Conservation (phyloP, 2,888 invertebrate species). For the Tetropium fuscum region DNA sequence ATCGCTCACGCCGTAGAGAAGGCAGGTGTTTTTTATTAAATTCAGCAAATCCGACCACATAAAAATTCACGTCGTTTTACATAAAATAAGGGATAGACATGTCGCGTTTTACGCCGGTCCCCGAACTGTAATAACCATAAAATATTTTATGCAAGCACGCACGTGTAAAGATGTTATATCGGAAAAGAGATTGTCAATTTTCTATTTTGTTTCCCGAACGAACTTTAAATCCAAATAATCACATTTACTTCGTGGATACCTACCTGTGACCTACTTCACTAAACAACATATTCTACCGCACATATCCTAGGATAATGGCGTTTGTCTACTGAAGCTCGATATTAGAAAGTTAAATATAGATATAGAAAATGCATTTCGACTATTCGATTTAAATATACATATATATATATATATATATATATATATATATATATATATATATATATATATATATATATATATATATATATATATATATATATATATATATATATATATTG, state of each 20-base stretch:
- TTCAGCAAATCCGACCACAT: constrained; percentile 37
- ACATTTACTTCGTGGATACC: constrained; percentile 23
- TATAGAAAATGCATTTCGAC: no score
- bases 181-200: constrained; percentile 34
- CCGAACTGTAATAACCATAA: constrained; percentile 39
- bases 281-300: constrained; percentile 13
- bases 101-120: constrained; percentile 24
- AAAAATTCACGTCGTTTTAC: constrained; percentile 34
- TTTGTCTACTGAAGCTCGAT: no score
- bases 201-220: constrained; percentile 30
- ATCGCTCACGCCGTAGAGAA: constrained; percentile 32
- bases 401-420: no score
- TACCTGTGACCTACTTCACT: constrained; percentile 20
- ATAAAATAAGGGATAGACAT: constrained; percentile 38
- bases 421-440: no score
- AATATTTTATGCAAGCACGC: constrained; percentile 42
- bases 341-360: no score
- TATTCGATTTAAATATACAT: no score
- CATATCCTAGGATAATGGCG: constrained; percentile 13
- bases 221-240: constrained; percentile 30
- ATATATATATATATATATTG: no score
- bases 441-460: no score
- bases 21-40: constrained; percentile 42
- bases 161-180: constrained; percentile 36
- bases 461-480: no score